Conservation (phyloP, 1,140 invertebrate species). For the Anastatus disparis region DNA sequence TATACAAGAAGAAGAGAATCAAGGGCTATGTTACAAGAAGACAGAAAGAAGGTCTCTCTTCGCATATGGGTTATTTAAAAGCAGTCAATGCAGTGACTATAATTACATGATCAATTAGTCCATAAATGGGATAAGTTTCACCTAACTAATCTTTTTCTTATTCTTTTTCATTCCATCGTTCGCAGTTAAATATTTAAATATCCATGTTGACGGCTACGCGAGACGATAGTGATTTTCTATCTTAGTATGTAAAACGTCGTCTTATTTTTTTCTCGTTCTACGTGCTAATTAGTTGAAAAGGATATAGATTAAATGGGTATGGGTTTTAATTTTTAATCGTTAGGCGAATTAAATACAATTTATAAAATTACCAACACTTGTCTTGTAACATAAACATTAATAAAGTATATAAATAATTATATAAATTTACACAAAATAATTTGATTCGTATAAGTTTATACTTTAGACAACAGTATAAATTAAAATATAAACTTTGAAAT, state of each 20-base stretch:
- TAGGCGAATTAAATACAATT: constrained; percentile 4
- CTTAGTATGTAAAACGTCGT: no score
- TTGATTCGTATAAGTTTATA: not conserved
- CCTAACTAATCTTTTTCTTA: not conserved
- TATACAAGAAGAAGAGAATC: no score
- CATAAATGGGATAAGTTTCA: constrained; percentile 1
- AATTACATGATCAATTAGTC: constrained; percentile 33
- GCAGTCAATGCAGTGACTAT: no score
- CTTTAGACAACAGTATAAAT: not conserved
- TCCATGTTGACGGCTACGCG: constrained; percentile 14
- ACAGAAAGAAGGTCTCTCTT: no score
- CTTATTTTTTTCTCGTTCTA: not conserved
- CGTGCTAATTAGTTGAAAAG: not conserved
- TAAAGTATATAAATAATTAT: not conserved
- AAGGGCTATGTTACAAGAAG: not conserved
- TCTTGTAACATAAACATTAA: not conserved
- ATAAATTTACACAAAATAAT: not conserved
- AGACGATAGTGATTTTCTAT: no score
- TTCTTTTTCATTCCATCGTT: not conserved
- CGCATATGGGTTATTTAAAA: no score
- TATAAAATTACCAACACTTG: constrained; percentile 1
- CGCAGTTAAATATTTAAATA: constrained; percentile 11
- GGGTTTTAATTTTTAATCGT: constrained; percentile 15
- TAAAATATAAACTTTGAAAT: not conserved
- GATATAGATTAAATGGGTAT: not conserved